Evolutionary conservation across 2,888 invertebrate species (phyloP).

Genomic region (Ophion costatus): DNA sequence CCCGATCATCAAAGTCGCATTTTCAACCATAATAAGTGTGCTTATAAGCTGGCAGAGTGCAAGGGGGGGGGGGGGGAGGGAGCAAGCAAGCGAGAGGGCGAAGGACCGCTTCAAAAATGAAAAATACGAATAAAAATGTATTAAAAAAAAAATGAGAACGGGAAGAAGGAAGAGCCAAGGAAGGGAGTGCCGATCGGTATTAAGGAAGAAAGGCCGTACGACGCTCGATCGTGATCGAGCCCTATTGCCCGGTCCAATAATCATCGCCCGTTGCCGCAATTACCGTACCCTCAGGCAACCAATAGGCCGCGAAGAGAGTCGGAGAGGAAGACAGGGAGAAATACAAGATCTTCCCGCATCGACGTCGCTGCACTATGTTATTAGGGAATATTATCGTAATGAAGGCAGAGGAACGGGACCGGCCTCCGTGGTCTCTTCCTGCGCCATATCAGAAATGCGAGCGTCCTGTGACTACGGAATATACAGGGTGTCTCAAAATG

Average conservation of each 20-base stretch:
- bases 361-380: slow-evolving; percentile 78
- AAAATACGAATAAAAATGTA: slow-evolving; percentile 35
- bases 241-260: slow-evolving; percentile 78
- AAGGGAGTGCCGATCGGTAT: slow-evolving; percentile 63
- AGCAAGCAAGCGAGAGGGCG: slow-evolving; percentile 28
- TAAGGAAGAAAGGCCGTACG: slow-evolving; percentile 65
- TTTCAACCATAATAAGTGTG: slow-evolving; percentile 81
- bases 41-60: slow-evolving; percentile 73
- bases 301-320: slow-evolving; percentile 70
- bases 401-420: slow-evolving; percentile 72
- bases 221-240: slow-evolving; percentile 78
- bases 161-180: slow-evolving; percentile 24
- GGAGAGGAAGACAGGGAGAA: slow-evolving; percentile 39
- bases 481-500: neutral
- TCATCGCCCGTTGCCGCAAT: slow-evolving; percentile 80
- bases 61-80: slow-evolving; percentile 58
- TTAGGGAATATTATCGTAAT: slow-evolving; percentile 82
- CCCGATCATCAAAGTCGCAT: slow-evolving; percentile 83
- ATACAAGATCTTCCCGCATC: slow-evolving; percentile 52
- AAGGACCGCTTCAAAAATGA: slow-evolving; percentile 19
- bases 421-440: slow-evolving; percentile 43
- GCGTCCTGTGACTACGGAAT: slow-evolving; percentile 29
- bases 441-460: slow-evolving; percentile 51
- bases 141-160: slow-evolving; percentile 33
- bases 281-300: slow-evolving; percentile 79